phyloP scores from a whole-genome alignment of 53 echinoderm and acorn worm genomes.

The Apostichopus leukothele region DNA sequence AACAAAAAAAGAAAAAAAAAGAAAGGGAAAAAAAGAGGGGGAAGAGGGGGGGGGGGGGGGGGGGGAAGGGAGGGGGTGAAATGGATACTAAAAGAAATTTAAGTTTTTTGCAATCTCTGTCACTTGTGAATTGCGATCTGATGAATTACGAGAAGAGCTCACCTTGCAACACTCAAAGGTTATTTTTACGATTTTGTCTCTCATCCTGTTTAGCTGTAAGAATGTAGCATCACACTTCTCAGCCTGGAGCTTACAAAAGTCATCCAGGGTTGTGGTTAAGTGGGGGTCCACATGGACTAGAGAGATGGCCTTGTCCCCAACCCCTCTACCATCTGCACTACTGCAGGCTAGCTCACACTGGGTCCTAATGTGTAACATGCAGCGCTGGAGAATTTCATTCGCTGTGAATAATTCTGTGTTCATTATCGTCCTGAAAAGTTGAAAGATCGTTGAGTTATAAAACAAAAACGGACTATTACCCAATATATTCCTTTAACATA shows the following conservation, averaged over 20 bases:
- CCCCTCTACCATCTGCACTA: conserved; percentile 67
- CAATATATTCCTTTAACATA: too few species aligned
- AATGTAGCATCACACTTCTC: conserved; percentile 85
- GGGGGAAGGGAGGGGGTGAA: too few species aligned
- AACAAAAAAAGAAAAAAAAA: too few species aligned
- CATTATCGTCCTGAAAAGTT: conserved; percentile 62
- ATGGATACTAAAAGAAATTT: too few species aligned
- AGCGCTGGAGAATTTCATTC: conserved; percentile 95
- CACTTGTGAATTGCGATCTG: too few species aligned
- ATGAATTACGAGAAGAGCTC: conserved; percentile 15
- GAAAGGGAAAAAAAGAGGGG: too few species aligned
- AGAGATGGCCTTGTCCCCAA: conserved; percentile 73
- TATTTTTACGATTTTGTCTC: conserved; percentile 85
- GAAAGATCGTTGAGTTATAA: not conserved
- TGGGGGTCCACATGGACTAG: conserved; percentile 71
- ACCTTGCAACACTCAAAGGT: conserved; percentile 97
- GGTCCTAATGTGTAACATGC: conserved; percentile 84
- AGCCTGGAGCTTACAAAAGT: conserved; percentile 84
- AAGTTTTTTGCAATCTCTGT: too few species aligned
- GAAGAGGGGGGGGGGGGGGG: too few species aligned
- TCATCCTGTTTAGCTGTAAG: conserved; percentile 71
- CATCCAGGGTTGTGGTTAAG: conserved; percentile 65
- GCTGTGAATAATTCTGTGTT: conserved; percentile 85
- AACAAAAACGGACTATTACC: not conserved
- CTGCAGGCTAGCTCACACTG: conserved; percentile 91